These are phyloP conservation scores for Manacus vitellinus DNA, from an alignment of 2,113 vertebrate species.

Conservation along the genomic window DNA sequence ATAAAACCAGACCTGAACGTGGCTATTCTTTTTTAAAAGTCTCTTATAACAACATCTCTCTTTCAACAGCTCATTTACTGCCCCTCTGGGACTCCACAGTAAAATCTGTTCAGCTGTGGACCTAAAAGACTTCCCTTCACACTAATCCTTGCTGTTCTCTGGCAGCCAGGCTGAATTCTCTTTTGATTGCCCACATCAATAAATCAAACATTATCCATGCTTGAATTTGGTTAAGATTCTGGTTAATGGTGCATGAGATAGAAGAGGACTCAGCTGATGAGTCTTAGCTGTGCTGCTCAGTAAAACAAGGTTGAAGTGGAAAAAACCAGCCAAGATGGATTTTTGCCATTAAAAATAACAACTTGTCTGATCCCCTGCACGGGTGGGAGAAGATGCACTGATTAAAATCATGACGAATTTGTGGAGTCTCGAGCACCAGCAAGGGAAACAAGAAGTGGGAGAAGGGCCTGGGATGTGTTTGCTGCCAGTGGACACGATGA, in stretches of 20 bases:
- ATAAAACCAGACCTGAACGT: neutral
- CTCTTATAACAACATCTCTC: neutral
- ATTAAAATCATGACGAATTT: neutral
- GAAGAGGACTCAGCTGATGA: neutral
- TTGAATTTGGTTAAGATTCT: neutral
- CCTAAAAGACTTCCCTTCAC: neutral
- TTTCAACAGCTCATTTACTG: neutral
- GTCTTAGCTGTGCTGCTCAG: neutral
- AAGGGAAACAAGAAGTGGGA: neutral
- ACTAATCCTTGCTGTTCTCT: neutral
- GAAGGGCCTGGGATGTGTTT: neutral
- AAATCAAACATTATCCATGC: neutral
- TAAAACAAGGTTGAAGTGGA: neutral
- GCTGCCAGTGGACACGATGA: fast-evolving
- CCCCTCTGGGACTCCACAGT: neutral
- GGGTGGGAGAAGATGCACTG: neutral
- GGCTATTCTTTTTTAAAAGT: neutral
- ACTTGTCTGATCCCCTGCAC: neutral
- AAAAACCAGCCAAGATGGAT: neutral
- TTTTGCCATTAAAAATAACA: neutral
- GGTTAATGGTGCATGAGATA: neutral
- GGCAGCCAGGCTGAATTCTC: neutral
- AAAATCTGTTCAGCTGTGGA: neutral
- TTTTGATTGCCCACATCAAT: neutral
- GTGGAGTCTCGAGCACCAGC: neutral